Conservation (phyloP, 2,888 invertebrate species). For the Stenurella melanura region DNA sequence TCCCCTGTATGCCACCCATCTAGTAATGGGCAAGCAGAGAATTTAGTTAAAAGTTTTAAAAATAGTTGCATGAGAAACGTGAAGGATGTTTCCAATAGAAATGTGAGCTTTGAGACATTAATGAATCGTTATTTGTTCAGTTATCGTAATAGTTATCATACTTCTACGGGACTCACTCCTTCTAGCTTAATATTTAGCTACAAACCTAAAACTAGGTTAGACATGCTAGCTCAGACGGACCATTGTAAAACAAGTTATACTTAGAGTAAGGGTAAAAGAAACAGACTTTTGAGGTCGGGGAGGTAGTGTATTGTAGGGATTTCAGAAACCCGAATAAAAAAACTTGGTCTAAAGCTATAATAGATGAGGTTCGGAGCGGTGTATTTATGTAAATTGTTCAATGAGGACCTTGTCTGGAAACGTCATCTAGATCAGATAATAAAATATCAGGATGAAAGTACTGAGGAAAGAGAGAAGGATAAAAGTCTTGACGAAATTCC, state of each 20-base stretch:
- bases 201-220: neutral
- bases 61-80: neutral
- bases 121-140: conserved; percentile 18
- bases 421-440: conserved; percentile 1
- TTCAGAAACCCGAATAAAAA: conserved; percentile 25
- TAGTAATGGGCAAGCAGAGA: conserved; percentile 18
- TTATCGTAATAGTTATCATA: conserved; percentile 16
- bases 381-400: neutral
- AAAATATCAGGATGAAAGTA: neutral
- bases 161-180: conserved; percentile 26
- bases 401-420: neutral
- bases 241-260: neutral
- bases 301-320: conserved; percentile 29
- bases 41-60: conserved; percentile 27
- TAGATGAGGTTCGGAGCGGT: conserved; percentile 16
- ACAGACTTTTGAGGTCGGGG: conserved; percentile 9
- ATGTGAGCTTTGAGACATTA: conserved; percentile 29
- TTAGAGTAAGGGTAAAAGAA: neutral
- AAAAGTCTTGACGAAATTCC: neutral
- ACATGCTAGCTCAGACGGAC: neutral
- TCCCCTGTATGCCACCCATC: neutral
- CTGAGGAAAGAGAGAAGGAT: neutral
- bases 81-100: conserved; percentile 23
- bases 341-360: conserved; percentile 21
- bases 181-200: conserved; percentile 15